Evolutionary conservation across 2,888 invertebrate species (phyloP), one percentile per base, ranked within the genome.

Genomic region (Argyra leucocephala): DNA sequence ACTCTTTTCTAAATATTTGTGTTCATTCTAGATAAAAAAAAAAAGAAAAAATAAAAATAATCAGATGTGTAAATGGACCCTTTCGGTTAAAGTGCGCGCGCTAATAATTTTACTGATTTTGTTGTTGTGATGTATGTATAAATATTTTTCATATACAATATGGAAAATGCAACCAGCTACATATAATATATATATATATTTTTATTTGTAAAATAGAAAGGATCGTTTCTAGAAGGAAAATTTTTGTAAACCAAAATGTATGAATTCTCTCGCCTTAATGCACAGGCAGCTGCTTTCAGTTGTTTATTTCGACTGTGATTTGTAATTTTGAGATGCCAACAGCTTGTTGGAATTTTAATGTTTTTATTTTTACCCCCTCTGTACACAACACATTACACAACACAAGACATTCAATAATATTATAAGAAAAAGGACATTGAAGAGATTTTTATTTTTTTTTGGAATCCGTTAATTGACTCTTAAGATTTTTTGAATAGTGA

Each of bases 261-360:
- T 48, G 48, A 48, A 48, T 48, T 48, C 48, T 48, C 18, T 48
- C 15, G 48, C n/a, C 15, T 48, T 48, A 3, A 48, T 15, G 7
- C 15, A 2, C 48, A 48, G 48, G 18, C 48, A 48, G 48, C 48
- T 48, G 48, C 48, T 48, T 10, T 31, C 31, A 31, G 18, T 1
- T 48, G 18, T 48, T n/a, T 48, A 48, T 12, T 48, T 2, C 5
- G n/a, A 48, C 48, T 48, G 48, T 48, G 48, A 48, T 48, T 48
- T 48, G 48, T 48, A 18, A 10, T 15, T 37, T 37, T 48, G 9
- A 48, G 15, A 48, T 48, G 15, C 48, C 48, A 48, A 18, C 48
- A 48, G 48, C 48, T 48, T 48, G 48, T 48, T 48, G 48, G 48
- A 48, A 48, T 48, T 48, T 48, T 48, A 48, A 48, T 48, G 18